These are phyloP conservation scores for Selenia dentaria DNA, from an alignment of 2,888 invertebrate species.

Conservation along the genomic window DNA sequence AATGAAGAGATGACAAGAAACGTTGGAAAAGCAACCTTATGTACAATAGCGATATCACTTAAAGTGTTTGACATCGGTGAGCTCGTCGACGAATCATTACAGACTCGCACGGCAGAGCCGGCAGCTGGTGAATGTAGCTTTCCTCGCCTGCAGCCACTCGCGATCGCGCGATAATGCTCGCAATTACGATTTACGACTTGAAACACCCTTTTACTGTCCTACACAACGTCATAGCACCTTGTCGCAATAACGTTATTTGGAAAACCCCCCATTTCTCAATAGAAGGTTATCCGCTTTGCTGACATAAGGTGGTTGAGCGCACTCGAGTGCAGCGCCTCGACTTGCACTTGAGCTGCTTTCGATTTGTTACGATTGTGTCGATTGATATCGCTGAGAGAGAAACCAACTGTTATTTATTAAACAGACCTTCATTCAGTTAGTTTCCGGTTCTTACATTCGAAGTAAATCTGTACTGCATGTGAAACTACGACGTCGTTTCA, in stretches of 20 bases:
- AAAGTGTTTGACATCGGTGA: too few species aligned
- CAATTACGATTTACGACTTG: constrained; percentile 12
- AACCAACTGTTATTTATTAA: constrained; percentile 1
- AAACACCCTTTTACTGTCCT: neutral
- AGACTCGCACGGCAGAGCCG: too few species aligned
- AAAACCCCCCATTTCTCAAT: neutral
- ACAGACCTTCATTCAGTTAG: constrained; percentile 7
- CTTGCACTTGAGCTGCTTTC: constrained; percentile 10
- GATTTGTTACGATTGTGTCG: constrained; percentile 14
- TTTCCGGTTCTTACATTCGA: constrained; percentile 3
- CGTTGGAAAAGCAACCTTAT: too few species aligned
- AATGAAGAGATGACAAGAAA: too few species aligned
- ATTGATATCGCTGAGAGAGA: constrained; percentile 16
- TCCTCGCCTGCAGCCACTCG: constrained; percentile 8
- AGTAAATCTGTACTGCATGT: too few species aligned
- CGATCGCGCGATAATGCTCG: constrained; percentile 6
- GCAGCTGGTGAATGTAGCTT: constrained; percentile 13
- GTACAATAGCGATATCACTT: too few species aligned
- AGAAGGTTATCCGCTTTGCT: neutral
- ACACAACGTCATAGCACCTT: neutral
- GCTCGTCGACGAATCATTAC: too few species aligned
- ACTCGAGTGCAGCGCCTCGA: neutral
- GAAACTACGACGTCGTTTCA: too few species aligned
- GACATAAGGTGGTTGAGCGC: neutral
- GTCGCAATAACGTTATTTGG: neutral